Percentiles rank a stretch among this genome's conserved stretches.
These are phyloP conservation scores for zebrafish (Danio rerio) DNA, from an alignment of 2,113 vertebrate genomes.

Conservation along the genomic window DNA sequence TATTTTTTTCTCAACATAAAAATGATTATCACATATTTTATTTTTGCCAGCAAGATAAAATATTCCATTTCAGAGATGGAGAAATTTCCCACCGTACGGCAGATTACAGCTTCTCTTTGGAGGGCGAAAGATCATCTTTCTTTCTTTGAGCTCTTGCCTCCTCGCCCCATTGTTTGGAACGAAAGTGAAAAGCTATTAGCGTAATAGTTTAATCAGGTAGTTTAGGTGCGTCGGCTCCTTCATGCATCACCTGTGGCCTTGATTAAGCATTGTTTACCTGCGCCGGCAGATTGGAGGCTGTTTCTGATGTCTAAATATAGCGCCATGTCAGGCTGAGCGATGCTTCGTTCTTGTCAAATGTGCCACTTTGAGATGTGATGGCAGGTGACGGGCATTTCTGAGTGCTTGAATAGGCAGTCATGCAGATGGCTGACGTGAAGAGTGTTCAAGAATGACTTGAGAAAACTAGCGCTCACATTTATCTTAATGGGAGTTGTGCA, in stretches of 20 bases:
- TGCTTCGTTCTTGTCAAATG: constrained; percentile 3
- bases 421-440: constrained; percentile 8
- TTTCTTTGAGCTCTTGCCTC: neutral
- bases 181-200: constrained; percentile 27
- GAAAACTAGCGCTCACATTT: neutral
- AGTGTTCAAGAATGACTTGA: neutral
- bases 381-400: neutral
- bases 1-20: too few species aligned
- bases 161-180: neutral
- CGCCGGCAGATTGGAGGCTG: constrained; percentile 12
- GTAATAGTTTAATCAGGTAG: constrained; percentile 39
- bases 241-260: constrained; percentile 34
- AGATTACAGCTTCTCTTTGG: too few species aligned
- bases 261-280: constrained; percentile 48
- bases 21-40: too few species aligned
- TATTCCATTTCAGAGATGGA: too few species aligned
- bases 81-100: too few species aligned
- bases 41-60: too few species aligned
- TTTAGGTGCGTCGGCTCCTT: constrained; percentile 26
- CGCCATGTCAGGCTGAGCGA: neutral
- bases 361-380: constrained; percentile 3
- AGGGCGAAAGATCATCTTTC: too few species aligned
- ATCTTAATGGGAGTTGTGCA: neutral
- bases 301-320: constrained; percentile 26
- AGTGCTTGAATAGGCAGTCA: neutral